Evolutionary conservation across 2,113 vertebrate genomes (phyloP).

Genomic region (Ahaetulla prasina): DNA sequence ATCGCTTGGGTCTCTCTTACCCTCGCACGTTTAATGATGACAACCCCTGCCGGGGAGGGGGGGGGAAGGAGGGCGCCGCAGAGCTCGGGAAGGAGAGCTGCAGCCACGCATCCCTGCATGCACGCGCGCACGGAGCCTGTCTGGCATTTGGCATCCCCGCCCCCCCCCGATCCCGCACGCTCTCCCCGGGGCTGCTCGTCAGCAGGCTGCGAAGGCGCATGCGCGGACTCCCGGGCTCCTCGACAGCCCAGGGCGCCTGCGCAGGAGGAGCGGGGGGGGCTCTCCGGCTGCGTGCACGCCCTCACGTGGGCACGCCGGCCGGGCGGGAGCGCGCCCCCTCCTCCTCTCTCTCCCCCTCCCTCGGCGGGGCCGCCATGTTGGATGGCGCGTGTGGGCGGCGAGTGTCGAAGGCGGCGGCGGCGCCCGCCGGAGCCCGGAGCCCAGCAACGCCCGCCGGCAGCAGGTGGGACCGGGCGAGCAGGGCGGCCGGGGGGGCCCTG

Average conservation of each 20-base stretch:
- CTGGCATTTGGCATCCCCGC: too few species aligned
- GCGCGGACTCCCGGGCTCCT: background rate
- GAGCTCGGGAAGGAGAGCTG: background rate
- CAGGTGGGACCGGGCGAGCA: background rate
- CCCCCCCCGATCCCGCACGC: too few species aligned
- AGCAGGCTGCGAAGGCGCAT: background rate
- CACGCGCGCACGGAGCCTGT: background rate
- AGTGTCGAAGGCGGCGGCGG: constrained; percentile 55
- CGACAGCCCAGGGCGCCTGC: constrained; percentile 23
- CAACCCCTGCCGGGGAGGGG: background rate
- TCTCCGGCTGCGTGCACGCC: background rate
- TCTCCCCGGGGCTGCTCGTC: too few species aligned
- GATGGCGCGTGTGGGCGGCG: constrained; percentile 55
- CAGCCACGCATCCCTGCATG: background rate
- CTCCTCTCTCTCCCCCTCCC: background rate
- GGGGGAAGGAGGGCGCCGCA: too few species aligned
- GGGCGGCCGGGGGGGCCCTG: background rate
- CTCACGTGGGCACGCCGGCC: background rate
- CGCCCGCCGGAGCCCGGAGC: constrained; percentile 14
- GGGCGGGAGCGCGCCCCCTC: background rate
- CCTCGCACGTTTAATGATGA: background rate
- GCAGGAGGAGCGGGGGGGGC: background rate
- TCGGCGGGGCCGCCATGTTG: constrained; percentile 63
- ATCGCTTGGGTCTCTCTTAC: background rate
- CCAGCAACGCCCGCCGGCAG: background rate